Evolutionary conservation across 2,797 vertebrate species (phyloP).

Genomic region (Luscinia luscinia): DNA sequence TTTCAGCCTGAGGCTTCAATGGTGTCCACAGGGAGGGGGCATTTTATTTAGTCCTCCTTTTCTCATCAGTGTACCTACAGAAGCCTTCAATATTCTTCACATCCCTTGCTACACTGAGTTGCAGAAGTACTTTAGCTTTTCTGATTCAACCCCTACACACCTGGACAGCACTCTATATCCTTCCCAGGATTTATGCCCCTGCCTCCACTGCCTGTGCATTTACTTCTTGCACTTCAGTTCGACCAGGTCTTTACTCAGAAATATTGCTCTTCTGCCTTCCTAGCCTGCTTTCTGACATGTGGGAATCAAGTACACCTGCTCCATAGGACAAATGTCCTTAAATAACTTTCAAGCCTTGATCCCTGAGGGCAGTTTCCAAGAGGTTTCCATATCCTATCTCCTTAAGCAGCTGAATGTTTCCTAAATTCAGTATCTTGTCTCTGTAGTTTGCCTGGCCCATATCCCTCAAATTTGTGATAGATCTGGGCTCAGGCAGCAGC

Average conservation of each 20-base stretch:
- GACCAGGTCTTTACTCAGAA: neutral
- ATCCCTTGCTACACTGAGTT: neutral
- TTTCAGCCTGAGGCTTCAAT: too few species aligned
- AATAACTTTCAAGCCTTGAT: neutral
- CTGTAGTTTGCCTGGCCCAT: neutral
- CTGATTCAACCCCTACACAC: neutral
- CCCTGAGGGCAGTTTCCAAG: neutral
- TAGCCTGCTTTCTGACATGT: neutral
- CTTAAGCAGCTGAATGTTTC: neutral
- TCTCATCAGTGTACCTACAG: neutral
- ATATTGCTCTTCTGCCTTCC: neutral
- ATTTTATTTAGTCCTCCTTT: neutral
- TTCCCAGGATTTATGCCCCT: neutral
- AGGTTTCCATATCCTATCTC: neutral
- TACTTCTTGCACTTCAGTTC: neutral
- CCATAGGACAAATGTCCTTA: neutral
- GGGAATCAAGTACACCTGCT: neutral
- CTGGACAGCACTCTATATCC: neutral
- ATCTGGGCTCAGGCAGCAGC: neutral
- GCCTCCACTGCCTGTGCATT: neutral
- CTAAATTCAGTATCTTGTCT: neutral
- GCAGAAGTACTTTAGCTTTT: neutral
- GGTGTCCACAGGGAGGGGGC: too few species aligned
- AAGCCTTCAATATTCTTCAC: neutral
- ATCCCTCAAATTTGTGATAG: neutral